phyloP scores from a whole-genome alignment of 2,888 invertebrate genomes.

The Sycophila texana region DNA sequence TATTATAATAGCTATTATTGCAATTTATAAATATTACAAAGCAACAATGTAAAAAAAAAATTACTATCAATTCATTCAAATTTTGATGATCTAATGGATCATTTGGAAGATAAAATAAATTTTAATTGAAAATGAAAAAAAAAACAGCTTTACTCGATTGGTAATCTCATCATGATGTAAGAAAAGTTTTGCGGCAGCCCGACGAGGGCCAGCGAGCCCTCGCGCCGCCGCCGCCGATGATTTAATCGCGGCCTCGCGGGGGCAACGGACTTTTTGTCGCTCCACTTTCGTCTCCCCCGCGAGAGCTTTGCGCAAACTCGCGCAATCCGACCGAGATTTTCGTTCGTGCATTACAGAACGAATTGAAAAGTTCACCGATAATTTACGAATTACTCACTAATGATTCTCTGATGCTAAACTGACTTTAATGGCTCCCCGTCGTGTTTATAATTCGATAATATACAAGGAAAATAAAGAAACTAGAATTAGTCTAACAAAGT shows the following conservation, averaged over 20 bases:
- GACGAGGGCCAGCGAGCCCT: neutral
- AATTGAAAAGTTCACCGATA: neutral
- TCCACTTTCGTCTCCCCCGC: constrained; percentile 6
- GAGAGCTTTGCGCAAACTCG: constrained; percentile 10
- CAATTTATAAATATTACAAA: too few relatives aligned
- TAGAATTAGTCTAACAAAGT: too few relatives aligned
- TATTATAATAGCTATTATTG: too few relatives aligned
- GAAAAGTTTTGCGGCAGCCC: neutral
- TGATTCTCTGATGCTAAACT: too few relatives aligned
- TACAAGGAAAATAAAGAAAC: too few relatives aligned
- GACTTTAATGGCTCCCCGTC: too few relatives aligned
- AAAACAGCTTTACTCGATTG: neutral
- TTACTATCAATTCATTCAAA: too few relatives aligned
- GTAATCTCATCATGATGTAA: neutral
- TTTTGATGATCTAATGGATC: too few relatives aligned
- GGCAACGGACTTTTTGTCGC: constrained; percentile 6
- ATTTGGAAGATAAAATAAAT: too few relatives aligned
- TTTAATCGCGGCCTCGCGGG: neutral
- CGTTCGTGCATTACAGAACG: neutral
- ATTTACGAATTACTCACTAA: neutral
- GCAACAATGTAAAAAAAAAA: too few relatives aligned
- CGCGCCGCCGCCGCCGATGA: constrained; percentile 4
- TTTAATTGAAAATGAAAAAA: neutral
- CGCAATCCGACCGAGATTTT: constrained; percentile 12
- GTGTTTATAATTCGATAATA: too few relatives aligned